Evolutionary conservation across 1,140 invertebrate species (phyloP).

Genomic region (Doryteuthis pealeii): DNA sequence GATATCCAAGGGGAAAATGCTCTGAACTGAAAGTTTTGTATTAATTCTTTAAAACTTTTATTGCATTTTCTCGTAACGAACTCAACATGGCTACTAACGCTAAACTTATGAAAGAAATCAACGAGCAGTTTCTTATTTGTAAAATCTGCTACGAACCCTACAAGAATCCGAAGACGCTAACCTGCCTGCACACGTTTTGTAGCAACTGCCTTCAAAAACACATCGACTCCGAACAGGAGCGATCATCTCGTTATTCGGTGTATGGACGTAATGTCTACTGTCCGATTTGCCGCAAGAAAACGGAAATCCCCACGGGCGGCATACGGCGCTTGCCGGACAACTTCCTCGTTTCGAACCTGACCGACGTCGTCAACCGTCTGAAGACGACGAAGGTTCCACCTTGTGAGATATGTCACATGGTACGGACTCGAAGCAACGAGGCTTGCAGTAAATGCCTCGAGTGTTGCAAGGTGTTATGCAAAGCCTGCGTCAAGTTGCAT

Average conservation of each 20-base stretch:
- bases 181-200: conserved; percentile 92
- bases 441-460: conserved; percentile 59
- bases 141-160: conserved; percentile 60
- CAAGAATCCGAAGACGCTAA: conserved; percentile 75
- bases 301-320: conserved; percentile 57
- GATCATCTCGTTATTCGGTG: conserved; percentile 37
- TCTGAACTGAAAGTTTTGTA: no score
- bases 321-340: conserved; percentile 58
- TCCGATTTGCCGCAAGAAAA: conserved; percentile 59
- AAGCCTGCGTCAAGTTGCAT: conserved; percentile 56
- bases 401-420: conserved; percentile 57
- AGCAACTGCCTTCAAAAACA: conserved; percentile 70
- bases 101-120: conserved; percentile 59
- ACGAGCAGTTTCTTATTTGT: conserved; percentile 60
- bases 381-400: conserved; percentile 40
- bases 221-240: conserved; percentile 44
- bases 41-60: no score
- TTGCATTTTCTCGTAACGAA: not conserved
- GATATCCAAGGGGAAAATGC: no score
- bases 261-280: conserved; percentile 54
- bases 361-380: conserved; percentile 49
- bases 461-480: conserved; percentile 58
- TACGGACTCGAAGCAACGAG: conserved; percentile 35
- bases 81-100: conserved; percentile 45
- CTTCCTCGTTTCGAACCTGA: conserved; percentile 57